A percentile compares a stretch with the other conserved stretches of the same genome.
phyloP scores from a whole-genome alignment of 2,113 vertebrate genomes.

The Cynopterus brachyotis region DNA sequence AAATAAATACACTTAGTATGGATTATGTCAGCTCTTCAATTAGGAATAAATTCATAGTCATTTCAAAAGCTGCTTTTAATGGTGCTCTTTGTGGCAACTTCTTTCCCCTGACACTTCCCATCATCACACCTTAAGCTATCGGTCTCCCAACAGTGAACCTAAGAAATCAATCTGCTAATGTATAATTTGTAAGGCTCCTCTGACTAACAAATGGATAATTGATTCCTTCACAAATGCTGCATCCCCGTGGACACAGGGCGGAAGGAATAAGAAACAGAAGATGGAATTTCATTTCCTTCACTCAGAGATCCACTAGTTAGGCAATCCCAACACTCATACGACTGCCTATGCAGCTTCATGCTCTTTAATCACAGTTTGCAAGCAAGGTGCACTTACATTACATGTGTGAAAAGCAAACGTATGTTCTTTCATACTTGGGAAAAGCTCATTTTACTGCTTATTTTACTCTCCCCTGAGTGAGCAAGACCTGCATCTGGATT shows the following conservation, averaged over 20 bases:
- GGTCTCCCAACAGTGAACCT: slow-evolving; percentile 81
- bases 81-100: slow-evolving; percentile 84
- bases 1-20: slow-evolving; percentile 86
- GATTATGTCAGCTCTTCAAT: slow-evolving; percentile 89
- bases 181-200: slow-evolving; percentile 89
- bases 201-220: slow-evolving; percentile 91
- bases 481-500: neutral
- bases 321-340: slow-evolving; percentile 68
- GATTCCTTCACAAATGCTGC: slow-evolving; percentile 88
- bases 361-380: slow-evolving; percentile 72
- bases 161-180: slow-evolving; percentile 92
- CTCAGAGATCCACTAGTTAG: slow-evolving; percentile 71
- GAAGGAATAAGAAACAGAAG: slow-evolving; percentile 80
- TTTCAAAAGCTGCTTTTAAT: slow-evolving; percentile 86
- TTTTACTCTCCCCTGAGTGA: slow-evolving; percentile 23
- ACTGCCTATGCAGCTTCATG: slow-evolving; percentile 62
- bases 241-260: slow-evolving; percentile 82
- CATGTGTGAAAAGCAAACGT: slow-evolving; percentile 80
- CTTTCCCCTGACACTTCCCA: slow-evolving; percentile 84
- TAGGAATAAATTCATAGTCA: slow-evolving; percentile 84
- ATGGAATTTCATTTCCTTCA: slow-evolving; percentile 69
- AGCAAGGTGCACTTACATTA: slow-evolving; percentile 57
- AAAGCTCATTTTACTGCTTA: slow-evolving; percentile 67
- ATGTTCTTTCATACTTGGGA: slow-evolving; percentile 61
- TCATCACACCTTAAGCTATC: slow-evolving; percentile 83